Evolutionary conservation across 92 coral and sea anemone genomes (phyloP).

Genomic region (Bergia sp.): DNA sequence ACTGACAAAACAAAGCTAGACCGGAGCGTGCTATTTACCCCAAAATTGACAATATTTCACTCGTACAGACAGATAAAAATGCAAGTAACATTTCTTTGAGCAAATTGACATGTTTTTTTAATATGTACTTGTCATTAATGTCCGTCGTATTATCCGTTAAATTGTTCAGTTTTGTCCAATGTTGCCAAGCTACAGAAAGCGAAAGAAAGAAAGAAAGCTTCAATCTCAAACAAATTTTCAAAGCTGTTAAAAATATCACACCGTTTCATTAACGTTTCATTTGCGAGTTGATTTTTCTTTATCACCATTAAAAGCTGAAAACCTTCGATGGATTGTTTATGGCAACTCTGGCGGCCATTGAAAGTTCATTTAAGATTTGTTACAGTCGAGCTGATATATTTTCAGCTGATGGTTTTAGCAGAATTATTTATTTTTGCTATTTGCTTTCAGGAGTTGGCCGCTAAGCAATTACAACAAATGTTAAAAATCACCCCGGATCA

Average conservation of each 20-base stretch:
- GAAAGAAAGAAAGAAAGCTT: background rate
- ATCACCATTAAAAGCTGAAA: background rate
- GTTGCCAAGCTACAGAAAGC: constrained; percentile 17
- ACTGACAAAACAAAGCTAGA: constrained; percentile 8
- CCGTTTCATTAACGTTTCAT: background rate
- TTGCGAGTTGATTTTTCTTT: background rate
- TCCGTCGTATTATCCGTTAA: background rate
- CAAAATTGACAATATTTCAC: background rate
- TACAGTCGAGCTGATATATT: background rate
- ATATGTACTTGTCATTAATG: background rate
- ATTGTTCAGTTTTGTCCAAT: background rate
- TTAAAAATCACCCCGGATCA: background rate
- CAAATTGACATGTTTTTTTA: background rate
- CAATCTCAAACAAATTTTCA: background rate
- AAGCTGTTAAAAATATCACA: background rate
- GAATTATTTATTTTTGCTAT: background rate
- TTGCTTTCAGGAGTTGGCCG: constrained; percentile 1
- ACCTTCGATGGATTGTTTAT: background rate
- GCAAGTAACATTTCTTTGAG: background rate
- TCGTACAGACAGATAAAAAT: background rate
- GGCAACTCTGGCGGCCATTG: background rate
- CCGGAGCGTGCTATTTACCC: background rate
- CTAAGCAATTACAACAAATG: background rate
- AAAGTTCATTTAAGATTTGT: constrained; percentile 19
- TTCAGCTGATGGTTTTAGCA: background rate